phyloP scores from a whole-genome alignment of 2,888 invertebrate species.

The Ochropleura plecta region DNA sequence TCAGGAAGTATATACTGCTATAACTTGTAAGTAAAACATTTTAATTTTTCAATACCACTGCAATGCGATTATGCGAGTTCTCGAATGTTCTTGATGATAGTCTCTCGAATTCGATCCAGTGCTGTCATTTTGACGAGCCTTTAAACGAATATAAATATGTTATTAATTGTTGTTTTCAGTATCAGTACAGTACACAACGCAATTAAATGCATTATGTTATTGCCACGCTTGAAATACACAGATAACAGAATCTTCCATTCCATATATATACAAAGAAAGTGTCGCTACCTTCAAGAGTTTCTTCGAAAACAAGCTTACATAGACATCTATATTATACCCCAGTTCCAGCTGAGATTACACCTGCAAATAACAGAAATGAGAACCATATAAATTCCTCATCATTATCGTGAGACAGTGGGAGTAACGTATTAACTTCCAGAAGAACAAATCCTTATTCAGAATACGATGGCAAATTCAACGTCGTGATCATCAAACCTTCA shows the following conservation, averaged over 20 bases:
- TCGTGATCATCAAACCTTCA: not conserved
- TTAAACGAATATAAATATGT: conserved; percentile 21
- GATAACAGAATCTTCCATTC: conserved; percentile 37
- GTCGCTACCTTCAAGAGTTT: conserved; percentile 27
- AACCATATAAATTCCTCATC: conserved; percentile 1
- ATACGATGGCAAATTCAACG: not conserved
- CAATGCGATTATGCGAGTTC: conserved; percentile 24
- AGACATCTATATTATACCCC: conserved; percentile 1
- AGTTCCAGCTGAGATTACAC: conserved; percentile 19
- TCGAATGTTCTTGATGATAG: conserved; percentile 29
- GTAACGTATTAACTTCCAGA: not conserved
- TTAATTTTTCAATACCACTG: not conserved
- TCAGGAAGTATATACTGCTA: conserved; percentile 15
- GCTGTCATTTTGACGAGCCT: conserved; percentile 5
- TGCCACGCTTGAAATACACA: conserved; percentile 28
- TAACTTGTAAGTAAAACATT: conserved; percentile 27
- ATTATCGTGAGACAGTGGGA: not conserved
- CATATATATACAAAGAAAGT: conserved; percentile 28
- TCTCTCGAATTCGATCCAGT: conserved; percentile 1
- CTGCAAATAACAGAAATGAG: conserved; percentile 8
- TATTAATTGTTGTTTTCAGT: conserved; percentile 25
- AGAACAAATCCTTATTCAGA: not conserved
- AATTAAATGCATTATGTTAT: conserved; percentile 45
- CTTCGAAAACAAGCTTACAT: conserved; percentile 14
- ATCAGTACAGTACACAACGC: conserved; percentile 3